phyloP scores from a whole-genome alignment of 2,888 invertebrate genomes.

The Pterostichus niger region DNA sequence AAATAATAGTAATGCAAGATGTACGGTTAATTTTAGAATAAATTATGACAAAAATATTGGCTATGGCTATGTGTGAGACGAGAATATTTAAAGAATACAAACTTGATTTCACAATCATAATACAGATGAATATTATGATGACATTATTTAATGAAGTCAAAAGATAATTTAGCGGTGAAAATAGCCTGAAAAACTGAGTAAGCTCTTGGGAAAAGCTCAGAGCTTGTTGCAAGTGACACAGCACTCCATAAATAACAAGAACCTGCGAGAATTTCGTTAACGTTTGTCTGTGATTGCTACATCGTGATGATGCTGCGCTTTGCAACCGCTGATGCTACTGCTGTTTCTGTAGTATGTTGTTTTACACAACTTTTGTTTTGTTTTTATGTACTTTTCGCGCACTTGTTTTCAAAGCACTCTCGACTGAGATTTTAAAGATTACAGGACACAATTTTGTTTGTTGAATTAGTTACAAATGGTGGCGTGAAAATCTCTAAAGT shows the following conservation, averaged over 20 bases:
- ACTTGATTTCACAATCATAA: not conserved
- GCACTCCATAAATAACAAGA: conserved; percentile 11
- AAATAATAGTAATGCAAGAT: too few relatives aligned
- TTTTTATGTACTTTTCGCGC: conserved; percentile 42
- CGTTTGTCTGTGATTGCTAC: conserved; percentile 15
- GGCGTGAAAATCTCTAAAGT: conserved; percentile 20
- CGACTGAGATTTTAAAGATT: conserved; percentile 37
- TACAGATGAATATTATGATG: not conserved
- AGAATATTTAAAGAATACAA: not conserved
- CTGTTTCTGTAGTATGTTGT: conserved; percentile 13
- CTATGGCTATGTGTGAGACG: not conserved
- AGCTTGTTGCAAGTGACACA: conserved; percentile 8
- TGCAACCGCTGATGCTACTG: not conserved
- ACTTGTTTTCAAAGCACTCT: conserved; percentile 48
- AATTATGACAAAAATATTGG: too few relatives aligned
- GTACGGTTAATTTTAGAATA: too few relatives aligned
- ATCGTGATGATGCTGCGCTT: not conserved
- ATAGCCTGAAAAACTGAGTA: conserved; percentile 2
- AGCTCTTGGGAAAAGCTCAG: not conserved
- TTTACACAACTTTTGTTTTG: conserved; percentile 24
- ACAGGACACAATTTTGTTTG: conserved; percentile 45
- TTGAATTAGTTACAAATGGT: conserved; percentile 37
- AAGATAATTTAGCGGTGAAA: conserved; percentile 1
- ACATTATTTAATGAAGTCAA: not conserved
- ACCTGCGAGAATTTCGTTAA: not conserved